Base-by-base conservation (phyloP, 2,113 vertebrate genomes). In the Crotalus horridus region DNA sequence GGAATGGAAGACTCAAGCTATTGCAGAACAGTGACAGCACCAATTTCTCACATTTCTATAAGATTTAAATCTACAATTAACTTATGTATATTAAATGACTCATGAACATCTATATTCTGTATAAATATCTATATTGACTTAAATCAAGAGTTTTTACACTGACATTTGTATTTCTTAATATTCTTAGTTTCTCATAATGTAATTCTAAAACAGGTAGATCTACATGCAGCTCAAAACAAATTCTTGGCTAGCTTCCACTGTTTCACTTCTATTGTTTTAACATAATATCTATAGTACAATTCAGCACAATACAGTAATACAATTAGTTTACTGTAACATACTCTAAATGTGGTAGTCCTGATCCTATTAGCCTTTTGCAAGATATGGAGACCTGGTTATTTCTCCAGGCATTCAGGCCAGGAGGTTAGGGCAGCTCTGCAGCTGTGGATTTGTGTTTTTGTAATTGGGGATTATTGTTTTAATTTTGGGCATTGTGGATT, bases 1-100 rank as follows among this genome's bases (percentile, higher is more conserved):
- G 99, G 96, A 99, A 99, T 0, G 99, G 99, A 58, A 99, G 97
- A 90, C 99, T 99, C 95, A 99, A 98, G 87, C 97, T 98, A 94
- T 98, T 99, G 97, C 98, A 99, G 97, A 98, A 98, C 96, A 99
- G 97, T 88, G 98, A 98, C 94, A 99, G 98, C 59, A 98, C 97
- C 97, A 99, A 97, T 96, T 98, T 98, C 96, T 99, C 99, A 96
- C 99, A 99, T 96, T 98, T 99, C 99, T 99, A 97, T 91, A 93
- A 95, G 95, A 95, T 93, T 10, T 93, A 97, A 93, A 97, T 94
- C 94, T 0, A 0, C 91, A 96, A 95, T 5, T 23, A 81, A 3
- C 58, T 93, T 91, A 24, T 26, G 59, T 91, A 64, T 92, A 91
- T 4, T 20, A 64, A 13, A 46, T 33, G 92, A 39, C 58, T 92